phyloP scores from a whole-genome alignment of 37 sponge, comb jelly and placozoan genomes.

The Amphimedon queenslandica region DNA sequence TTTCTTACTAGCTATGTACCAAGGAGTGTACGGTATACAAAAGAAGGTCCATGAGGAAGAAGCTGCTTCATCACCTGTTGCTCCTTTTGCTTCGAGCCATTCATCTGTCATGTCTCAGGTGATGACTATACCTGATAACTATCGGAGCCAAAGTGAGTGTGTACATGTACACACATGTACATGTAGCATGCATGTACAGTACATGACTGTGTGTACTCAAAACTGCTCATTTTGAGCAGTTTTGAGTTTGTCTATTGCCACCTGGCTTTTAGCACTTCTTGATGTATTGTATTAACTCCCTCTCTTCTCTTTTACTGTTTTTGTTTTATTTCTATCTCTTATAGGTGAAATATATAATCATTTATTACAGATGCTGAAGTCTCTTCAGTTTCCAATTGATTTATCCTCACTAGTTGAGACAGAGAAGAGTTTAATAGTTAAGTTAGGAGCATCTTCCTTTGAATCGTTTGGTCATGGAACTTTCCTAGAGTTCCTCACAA shows the following conservation, averaged over 20 bases:
- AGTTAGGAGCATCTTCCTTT: slow-evolving; percentile 18
- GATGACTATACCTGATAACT: background rate
- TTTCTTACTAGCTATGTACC: slow-evolving; percentile 31
- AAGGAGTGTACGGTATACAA: slow-evolving; percentile 35
- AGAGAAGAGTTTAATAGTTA: slow-evolving; percentile 15
- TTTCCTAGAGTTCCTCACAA: slow-evolving; percentile 40
- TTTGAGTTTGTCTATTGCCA: too few relatives aligned
- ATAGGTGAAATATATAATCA: slow-evolving; percentile 32
- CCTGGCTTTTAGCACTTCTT: too few relatives aligned
- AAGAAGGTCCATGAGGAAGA: slow-evolving; percentile 1
- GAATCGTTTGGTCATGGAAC: slow-evolving; percentile 29
- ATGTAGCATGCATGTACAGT: too few relatives aligned
- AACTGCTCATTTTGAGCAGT: too few relatives aligned
- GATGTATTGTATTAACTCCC: too few relatives aligned
- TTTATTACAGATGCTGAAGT: slow-evolving; percentile 8
- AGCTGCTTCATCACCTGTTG: too few relatives aligned
- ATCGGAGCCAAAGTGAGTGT: background rate
- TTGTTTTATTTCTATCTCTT: background rate
- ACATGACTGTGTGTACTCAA: too few relatives aligned
- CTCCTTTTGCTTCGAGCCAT: too few relatives aligned
- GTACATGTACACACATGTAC: too few relatives aligned
- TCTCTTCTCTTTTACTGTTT: too few relatives aligned
- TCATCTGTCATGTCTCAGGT: background rate
- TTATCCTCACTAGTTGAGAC: slow-evolving; percentile 25
- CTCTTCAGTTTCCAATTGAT: slow-evolving; percentile 24